phyloP scores from a whole-genome alignment of 2,888 invertebrate species.

The Lepetodrilus schrolli region DNA sequence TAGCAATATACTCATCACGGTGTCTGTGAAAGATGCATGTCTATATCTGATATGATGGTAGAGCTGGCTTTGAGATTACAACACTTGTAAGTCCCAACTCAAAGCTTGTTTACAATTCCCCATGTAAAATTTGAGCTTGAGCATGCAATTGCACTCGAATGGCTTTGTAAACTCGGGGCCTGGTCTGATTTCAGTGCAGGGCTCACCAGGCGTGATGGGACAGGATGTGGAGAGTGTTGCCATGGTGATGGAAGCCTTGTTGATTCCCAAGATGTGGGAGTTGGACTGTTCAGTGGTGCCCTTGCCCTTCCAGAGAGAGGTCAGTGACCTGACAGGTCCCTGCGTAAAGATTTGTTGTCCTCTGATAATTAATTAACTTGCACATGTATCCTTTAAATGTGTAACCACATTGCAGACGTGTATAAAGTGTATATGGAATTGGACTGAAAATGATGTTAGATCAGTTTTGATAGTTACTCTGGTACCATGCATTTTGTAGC shows the following conservation, averaged over 20 bases:
- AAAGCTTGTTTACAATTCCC: not conserved
- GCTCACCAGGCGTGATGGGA: conserved; percentile 72
- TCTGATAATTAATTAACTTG: not conserved
- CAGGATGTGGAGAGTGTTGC: conserved; percentile 68
- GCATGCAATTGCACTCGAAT: not conserved
- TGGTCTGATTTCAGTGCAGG: conserved; percentile 52
- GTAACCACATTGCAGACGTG: not conserved
- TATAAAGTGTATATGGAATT: no score
- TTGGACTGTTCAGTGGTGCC: conserved; percentile 66
- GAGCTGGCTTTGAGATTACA: not conserved
- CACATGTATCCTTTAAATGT: not conserved
- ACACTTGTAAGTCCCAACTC: not conserved
- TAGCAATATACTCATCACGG: no score
- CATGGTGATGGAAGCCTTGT: conserved; percentile 53
- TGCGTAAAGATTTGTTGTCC: not conserved
- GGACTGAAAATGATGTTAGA: no score
- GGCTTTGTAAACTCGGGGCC: no score
- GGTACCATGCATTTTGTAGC: not conserved
- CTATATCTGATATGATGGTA: not conserved
- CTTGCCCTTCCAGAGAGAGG: conserved; percentile 70
- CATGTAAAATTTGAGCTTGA: not conserved
- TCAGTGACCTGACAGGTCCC: conserved; percentile 36
- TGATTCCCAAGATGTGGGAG: conserved; percentile 61
- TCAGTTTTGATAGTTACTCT: no score
- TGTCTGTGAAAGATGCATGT: not conserved